Conservation (phyloP, 2,113 vertebrate genomes). For the Mirza zaza region DNA sequence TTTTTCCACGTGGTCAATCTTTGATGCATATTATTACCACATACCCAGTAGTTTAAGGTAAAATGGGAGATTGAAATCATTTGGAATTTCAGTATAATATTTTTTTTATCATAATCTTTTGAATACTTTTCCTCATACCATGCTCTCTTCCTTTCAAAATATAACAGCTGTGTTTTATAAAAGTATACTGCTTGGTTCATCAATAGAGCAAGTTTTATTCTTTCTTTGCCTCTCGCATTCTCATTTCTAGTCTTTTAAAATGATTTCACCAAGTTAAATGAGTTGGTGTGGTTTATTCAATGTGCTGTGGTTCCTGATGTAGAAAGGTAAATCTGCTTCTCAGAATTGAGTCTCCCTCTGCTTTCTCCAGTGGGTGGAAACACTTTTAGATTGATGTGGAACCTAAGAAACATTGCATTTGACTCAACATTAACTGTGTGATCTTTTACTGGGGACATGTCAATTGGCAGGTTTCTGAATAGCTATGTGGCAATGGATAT, state of each 20-base stretch:
- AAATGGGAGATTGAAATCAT: not conserved
- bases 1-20: not conserved
- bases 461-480: not conserved
- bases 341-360: not conserved
- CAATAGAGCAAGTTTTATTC: not conserved
- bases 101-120: not conserved
- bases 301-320: not conserved
- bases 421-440: not conserved
- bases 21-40: not conserved
- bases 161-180: not conserved
- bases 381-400: not conserved
- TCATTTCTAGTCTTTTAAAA: not conserved
- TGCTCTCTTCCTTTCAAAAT: not conserved
- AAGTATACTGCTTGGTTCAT: not conserved
- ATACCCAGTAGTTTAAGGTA: not conserved
- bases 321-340: not conserved
- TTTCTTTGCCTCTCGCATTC: not conserved
- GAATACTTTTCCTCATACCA: not conserved
- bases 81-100: not conserved
- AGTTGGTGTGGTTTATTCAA: not conserved
- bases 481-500: not conserved
- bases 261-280: not conserved
- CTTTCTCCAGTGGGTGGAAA: constrained; percentile 41
- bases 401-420: constrained; percentile 1
- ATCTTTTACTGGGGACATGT: not conserved